Base-by-base conservation (phyloP, 2,113 vertebrate genomes). In the Sarotherodon lohbergeri region DNA sequence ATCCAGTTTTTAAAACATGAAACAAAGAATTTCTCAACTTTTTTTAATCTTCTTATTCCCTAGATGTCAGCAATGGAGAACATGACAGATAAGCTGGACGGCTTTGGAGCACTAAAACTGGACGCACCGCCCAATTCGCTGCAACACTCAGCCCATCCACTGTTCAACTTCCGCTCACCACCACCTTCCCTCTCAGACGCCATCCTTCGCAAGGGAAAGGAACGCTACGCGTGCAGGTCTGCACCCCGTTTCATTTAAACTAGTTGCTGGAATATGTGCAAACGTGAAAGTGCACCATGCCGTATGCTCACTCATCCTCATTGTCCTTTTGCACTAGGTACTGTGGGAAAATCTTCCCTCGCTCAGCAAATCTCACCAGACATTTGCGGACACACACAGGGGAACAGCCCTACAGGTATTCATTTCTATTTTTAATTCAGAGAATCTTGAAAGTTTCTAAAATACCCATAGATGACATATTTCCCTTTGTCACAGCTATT, bases 311-410 rank as follows among this genome's bases (percentile, higher is more conserved):
- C 24, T 54, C 46, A 57, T n/a, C 3, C 63, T 85, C 79, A 34
- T 34, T 82, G 19, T 80, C 12, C 13, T 29, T 46, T 84, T 43
- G 36, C 46, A 90, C 13, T 81, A 99, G 99, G 97, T 99, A 99
- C 97, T 99, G 99, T 90, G 99, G 99, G 86, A 99, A 99, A 97
- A 99, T 99, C 95, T 99, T 99, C 93, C 99, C 99, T 24, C 97
- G 99, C 82, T 99, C 99, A 0, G 99, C 99, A 82, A 99, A 99
- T 90, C 98, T 99, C 96, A 99, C 99, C 7, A 96, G 99, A 95
- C 99, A 99, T 88, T 97, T 99, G 96, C 97, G 99, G 95, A 99
- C 99, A 19, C 99, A 99, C 96, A 99, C 99, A 9, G 98, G 99
- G 87, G 99, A 99, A 24, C 99, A 99, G 91, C 99, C 99, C 0